phyloP scores from a whole-genome alignment of 2,888 invertebrate species.

The Pecten maximus region DNA sequence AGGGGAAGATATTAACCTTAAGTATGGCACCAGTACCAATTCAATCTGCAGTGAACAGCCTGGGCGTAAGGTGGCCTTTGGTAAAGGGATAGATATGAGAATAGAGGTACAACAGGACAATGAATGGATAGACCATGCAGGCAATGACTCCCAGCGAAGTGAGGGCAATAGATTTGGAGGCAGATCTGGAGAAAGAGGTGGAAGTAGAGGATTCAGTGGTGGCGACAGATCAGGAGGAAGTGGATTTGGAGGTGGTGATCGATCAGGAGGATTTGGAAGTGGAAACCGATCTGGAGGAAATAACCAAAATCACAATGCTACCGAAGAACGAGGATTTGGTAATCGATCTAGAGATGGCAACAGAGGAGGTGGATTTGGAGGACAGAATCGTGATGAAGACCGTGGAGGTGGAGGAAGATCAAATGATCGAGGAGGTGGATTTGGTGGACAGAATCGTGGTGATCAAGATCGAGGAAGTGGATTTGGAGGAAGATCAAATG shows the following conservation, averaged over 20 bases:
- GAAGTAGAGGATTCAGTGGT: slow-evolving; percentile 53
- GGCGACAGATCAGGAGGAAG: slow-evolving; percentile 44
- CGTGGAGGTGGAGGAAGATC: neutral
- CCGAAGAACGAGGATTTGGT: slow-evolving; percentile 47
- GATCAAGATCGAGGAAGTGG: slow-evolving; percentile 26
- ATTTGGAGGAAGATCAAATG: neutral
- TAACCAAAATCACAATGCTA: slow-evolving; percentile 30
- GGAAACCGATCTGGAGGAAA: neutral
- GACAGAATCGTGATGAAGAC: slow-evolving; percentile 42
- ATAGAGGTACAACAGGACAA: slow-evolving; percentile 45
- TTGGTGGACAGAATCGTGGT: slow-evolving; percentile 40
- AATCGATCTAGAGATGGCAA: slow-evolving; percentile 39
- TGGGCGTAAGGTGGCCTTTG: neutral
- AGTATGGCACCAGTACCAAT: slow-evolving; percentile 70
- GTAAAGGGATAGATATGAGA: slow-evolving; percentile 39
- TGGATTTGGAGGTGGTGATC: slow-evolving; percentile 46
- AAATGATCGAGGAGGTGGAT: slow-evolving; percentile 37
- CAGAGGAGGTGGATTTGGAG: slow-evolving; percentile 52
- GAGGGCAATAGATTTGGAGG: slow-evolving; percentile 47
- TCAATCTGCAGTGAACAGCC: slow-evolving; percentile 44
- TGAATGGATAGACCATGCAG: slow-evolving; percentile 54
- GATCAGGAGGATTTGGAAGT: slow-evolving; percentile 24
- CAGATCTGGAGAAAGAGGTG: slow-evolving; percentile 49
- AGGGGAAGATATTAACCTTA: slow-evolving; percentile 69
- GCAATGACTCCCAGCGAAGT: slow-evolving; percentile 11